A percentile compares a stretch with the other conserved stretches of the same genome.
These are phyloP conservation scores for Cephus pygmeus DNA, from an alignment of 2,888 invertebrate genomes.

Conservation along the genomic window DNA sequence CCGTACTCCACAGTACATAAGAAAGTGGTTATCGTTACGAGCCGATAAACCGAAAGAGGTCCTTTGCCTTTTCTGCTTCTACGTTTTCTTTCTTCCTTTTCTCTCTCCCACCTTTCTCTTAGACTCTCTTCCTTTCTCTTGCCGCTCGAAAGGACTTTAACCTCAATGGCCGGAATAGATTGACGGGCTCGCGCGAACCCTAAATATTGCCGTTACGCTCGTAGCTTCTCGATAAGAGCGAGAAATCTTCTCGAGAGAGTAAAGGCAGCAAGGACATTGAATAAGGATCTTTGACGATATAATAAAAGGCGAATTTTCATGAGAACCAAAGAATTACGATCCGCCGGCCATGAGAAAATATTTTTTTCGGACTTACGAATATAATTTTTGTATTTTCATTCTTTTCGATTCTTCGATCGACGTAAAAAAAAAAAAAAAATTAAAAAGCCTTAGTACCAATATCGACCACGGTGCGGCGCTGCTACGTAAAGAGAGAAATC, in stretches of 20 bases:
- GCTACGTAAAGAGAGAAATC: not conserved
- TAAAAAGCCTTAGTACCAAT: not conserved
- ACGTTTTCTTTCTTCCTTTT: not conserved
- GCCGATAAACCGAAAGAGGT: slow-evolving; percentile 2
- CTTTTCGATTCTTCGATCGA: not conserved
- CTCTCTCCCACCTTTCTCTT: not conserved
- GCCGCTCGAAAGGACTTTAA: not conserved
- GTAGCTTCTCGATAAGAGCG: not conserved
- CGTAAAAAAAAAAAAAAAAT: not conserved
- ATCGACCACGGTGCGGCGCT: not conserved
- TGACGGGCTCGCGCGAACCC: not conserved
- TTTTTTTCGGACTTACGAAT: not conserved
- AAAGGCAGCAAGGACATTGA: not conserved
- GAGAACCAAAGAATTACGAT: not conserved
- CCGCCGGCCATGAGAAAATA: rapidly evolving
- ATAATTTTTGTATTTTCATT: not conserved
- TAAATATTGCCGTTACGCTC: not conserved
- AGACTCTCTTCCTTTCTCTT: not conserved
- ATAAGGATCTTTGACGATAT: not conserved
- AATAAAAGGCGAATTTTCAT: not conserved
- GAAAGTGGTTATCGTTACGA: slow-evolving; percentile 1
- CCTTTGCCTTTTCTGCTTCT: not conserved
- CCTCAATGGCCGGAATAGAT: not conserved
- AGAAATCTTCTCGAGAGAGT: not conserved
- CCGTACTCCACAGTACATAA: not conserved